Base-by-base conservation (phyloP, 2,113 vertebrate species). In the Oreochromis niloticus region DNA sequence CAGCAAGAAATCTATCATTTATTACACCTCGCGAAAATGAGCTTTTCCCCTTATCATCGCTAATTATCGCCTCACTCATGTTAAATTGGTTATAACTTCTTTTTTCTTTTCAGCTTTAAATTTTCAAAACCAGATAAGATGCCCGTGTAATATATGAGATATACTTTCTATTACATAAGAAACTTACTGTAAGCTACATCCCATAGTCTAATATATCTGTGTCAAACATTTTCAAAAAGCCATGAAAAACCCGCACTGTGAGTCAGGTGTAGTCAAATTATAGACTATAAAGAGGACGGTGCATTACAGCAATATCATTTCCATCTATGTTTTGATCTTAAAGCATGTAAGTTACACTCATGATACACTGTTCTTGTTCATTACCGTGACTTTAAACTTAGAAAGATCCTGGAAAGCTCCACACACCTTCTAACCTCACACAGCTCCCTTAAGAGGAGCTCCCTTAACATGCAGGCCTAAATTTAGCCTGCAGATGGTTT, bases 401-500 rank as follows among this genome's bases (percentile, higher is more conserved):
- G 73, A 83, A 80, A 84, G 57, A 80, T 90, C 79, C 61, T 66
- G 43, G 78, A 88, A 86, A 90, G 39, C 80, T 32, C 84, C 57
- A 27, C 50, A 59, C 75, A 81, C 75, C 87, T 80, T 68, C 54
- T 91, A 85, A 89, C 86, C 89, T 85, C 50, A 56, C 46, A 86
- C 63, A 82, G 75, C 39, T 91, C 87, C 80, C 88, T 19, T 27
- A 66, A 93, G 91, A 88, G 52, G 84, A 79, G 71, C 71, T 78
- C 71, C 71, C 71, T 78, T 78, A 78, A 78, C 50, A 50, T 30
- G 6, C 43, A 83, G 73, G n/a, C 80, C 86, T 95, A 90, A 86
- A 91, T 94, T 93, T 94, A 93, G 82, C 80, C 48, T 59, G 66
- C 88, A 89, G 84, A 80, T 91, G 85, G 80, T 89, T 88, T 87